Conservation (phyloP, 64 coral and sea anemone genomes). For the Porites lutea region DNA sequence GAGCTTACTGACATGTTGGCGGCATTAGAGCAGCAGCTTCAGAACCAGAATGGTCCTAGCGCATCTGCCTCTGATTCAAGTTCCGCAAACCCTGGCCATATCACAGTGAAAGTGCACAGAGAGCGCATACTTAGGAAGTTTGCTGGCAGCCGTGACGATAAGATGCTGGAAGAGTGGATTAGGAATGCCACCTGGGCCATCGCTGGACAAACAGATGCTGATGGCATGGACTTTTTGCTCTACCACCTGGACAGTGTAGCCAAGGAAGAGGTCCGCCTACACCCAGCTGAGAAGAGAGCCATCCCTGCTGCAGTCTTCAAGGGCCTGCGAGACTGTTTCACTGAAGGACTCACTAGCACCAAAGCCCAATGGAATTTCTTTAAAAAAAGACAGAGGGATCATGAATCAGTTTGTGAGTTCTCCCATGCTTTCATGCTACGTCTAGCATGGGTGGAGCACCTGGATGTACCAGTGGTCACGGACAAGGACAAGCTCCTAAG, state of each 20-base stretch:
- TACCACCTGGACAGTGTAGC: conserved; percentile 24
- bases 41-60: not conserved
- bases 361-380: conserved; percentile 56
- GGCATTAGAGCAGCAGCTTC: too few relatives aligned
- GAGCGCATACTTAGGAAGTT: not conserved
- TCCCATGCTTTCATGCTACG: conserved; percentile 61
- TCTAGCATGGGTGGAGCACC: not conserved
- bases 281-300: not conserved
- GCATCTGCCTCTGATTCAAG: not conserved
- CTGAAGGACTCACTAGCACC: conserved; percentile 46
- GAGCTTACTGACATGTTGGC: too few relatives aligned
- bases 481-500: conserved; percentile 51
- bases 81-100: not conserved
- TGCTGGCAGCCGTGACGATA: not conserved
- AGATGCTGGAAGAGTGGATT: not conserved
- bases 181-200: not conserved
- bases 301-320: not conserved
- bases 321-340: conserved; percentile 23
- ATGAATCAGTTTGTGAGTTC: conserved; percentile 43
- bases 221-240: not conserved
- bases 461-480: not conserved
- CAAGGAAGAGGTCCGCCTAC: conserved; percentile 46
- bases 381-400: conserved; percentile 19
- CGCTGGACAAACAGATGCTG: not conserved
- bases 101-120: not conserved